Evolutionary conservation across 2,797 vertebrate species (phyloP).

Genomic region (Lateolabrax maculatus): DNA sequence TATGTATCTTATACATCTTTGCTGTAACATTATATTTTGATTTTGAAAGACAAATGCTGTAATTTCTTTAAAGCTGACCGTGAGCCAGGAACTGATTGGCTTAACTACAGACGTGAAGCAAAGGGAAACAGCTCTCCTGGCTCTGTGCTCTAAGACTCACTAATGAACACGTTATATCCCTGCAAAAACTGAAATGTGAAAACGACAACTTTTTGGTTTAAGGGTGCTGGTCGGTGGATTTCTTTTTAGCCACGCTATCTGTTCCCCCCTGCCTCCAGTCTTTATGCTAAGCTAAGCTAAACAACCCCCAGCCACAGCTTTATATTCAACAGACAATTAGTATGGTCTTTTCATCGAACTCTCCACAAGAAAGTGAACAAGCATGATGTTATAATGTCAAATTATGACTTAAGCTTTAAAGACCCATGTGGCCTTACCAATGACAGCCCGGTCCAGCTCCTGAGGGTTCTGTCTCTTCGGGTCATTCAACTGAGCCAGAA

Average conservation of each 20-base stretch:
- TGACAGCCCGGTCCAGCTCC: conserved; percentile 79
- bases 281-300: conserved; percentile 5
- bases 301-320: background rate
- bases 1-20: background rate
- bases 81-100: background rate
- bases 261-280: background rate
- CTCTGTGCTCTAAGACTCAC: background rate
- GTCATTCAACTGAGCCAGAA: conserved; percentile 80
- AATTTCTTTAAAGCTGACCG: background rate
- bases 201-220: background rate
- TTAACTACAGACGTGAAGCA: background rate
- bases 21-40: conserved; percentile 4
- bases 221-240: background rate
- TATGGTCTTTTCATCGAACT: background rate
- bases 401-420: background rate
- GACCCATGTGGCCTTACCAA: conserved; percentile 58
- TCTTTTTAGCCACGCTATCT: background rate
- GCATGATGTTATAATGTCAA: background rate
- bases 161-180: background rate
- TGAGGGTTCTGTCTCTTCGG: conserved; percentile 78
- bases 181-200: background rate
- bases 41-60: background rate
- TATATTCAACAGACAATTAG: background rate
- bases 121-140: background rate
- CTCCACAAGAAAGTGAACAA: background rate